Percentiles rank a stretch among this genome's conserved stretches.
These are phyloP conservation scores for Graptemys geographica DNA, from an alignment of 2,797 vertebrate species.

Conservation along the genomic window DNA sequence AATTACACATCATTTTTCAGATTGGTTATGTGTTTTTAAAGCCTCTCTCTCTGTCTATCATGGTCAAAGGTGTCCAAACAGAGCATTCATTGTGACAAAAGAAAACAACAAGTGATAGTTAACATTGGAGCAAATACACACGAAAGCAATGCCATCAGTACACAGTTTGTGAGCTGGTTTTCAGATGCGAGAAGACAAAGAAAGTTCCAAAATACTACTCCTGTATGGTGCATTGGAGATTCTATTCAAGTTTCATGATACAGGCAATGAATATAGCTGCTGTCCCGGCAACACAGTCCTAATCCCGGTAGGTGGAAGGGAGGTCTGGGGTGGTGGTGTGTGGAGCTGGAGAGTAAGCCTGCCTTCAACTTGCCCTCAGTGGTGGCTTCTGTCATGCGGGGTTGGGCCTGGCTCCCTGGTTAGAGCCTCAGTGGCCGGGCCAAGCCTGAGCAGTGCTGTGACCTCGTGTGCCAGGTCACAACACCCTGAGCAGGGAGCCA, in stretches of 20 bases:
- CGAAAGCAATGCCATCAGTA: neutral
- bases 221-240: neutral
- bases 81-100: accelerated
- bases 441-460: neutral
- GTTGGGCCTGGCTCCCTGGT: neutral
- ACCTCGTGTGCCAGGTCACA: neutral
- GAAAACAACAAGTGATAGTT: accelerated
- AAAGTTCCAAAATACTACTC: neutral
- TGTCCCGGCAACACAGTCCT: neutral
- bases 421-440: neutral
- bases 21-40: neutral
- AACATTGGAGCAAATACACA: neutral
- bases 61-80: neutral
- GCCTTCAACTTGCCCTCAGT: neutral
- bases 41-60: accelerated
- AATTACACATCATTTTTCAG: neutral
- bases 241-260: neutral
- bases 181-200: neutral
- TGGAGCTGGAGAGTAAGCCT: neutral
- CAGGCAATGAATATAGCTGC: neutral
- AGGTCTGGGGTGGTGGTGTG: neutral
- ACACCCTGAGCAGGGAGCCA: neutral
- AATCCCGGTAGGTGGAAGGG: neutral
- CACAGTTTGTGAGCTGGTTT: neutral
- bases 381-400: neutral